Evolutionary conservation across 2,113 vertebrate genomes (phyloP), one percentile per base, ranked within the genome.

Genomic region (Andinoacara biseriatus): DNA sequence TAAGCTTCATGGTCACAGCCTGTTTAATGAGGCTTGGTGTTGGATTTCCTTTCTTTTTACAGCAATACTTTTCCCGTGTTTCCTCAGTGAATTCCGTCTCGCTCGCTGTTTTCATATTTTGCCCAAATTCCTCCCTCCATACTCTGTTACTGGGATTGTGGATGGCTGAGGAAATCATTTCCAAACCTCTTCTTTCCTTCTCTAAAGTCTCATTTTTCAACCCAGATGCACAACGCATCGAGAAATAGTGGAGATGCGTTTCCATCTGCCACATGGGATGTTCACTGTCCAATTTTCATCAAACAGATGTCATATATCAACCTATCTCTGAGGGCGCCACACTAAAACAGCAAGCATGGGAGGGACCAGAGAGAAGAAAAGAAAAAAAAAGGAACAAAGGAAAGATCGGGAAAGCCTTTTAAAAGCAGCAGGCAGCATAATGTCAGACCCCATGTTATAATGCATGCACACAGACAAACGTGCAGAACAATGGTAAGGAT

Each of bases 291-390:
- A 93, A 91, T 94, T 95, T 92, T 89, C 85, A 86, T 89, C 86
- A 85, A 94, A 89, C 95, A 96, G 95, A 95, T 95, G 95, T 94
- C 93, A 95, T 93, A 93, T 90, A 95, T 95, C 91, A 95, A 85
- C 77, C 72, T 40, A 88, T 89, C 89, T 86, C 87, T n/a, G 78
- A 86, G 91, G 89, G 91, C 78, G 90, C 89, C 87, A 92, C 78
- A 72, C 84, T 61, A 57, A 31, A 74, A 84, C 63, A 83, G 80
- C 72, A 49, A 87, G 78, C 18, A 74, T 59, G 86, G 40, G 74
- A 78, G 78, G 74, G 82, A 86, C 60, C 35, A 15, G 1, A 0
- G 7, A 5, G 5, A 46, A 46, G 14, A 17, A 46, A 1, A n/a
- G 9, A 2, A 15, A 2, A 24, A 84, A 81, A 56, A 35, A 85